phyloP scores from a whole-genome alignment of 2,113 vertebrate species.

The Nasalis larvatus region DNA sequence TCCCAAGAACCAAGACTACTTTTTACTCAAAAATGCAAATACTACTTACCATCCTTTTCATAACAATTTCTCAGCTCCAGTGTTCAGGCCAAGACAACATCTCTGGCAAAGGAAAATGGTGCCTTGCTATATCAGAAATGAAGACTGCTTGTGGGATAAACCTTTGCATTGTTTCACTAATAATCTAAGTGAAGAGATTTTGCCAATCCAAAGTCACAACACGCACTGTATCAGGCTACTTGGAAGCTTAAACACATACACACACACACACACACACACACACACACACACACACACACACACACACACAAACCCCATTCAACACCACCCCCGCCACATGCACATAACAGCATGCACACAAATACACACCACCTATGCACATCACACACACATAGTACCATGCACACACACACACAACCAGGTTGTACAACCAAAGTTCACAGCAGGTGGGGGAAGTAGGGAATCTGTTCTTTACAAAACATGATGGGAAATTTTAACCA shows the following conservation, averaged over 20 bases:
- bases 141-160: not conserved
- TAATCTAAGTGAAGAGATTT: not conserved
- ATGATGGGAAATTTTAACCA: not conserved
- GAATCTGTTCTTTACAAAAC: not conserved
- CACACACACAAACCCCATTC: not conserved
- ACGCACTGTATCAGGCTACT: not conserved
- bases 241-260: not conserved
- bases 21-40: conserved; percentile 18
- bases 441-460: not conserved
- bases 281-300: not conserved
- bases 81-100: not conserved
- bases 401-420: not conserved
- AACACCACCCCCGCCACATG: not conserved
- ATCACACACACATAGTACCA: not conserved
- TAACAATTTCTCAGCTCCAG: not conserved
- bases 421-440: not conserved
- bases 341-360: not conserved
- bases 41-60: not conserved
- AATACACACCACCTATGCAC: too few relatives aligned
- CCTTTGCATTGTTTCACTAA: not conserved
- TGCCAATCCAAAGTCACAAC: not conserved
- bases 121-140: not conserved
- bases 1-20: not conserved
- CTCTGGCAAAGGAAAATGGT: conserved; percentile 11
- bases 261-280: not conserved